These are phyloP conservation scores for Urocyon cinereoargenteus DNA, from an alignment of 2,797 vertebrate species.

Conservation along the genomic window DNA sequence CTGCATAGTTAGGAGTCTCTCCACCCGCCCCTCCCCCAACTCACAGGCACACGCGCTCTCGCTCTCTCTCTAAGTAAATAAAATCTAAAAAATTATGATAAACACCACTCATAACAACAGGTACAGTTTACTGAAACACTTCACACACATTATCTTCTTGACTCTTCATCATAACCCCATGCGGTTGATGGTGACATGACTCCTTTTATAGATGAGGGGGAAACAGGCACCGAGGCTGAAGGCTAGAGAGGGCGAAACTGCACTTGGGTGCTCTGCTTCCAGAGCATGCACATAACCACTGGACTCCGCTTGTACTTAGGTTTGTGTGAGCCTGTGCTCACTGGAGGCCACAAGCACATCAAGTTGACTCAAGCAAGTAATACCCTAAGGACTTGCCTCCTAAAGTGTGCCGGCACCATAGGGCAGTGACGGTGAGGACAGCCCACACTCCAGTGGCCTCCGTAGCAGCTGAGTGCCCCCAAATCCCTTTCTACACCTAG, in stretches of 20 bases:
- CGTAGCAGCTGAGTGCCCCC: background rate
- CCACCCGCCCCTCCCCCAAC: too few relatives aligned
- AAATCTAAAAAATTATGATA: background rate
- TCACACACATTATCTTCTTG: background rate
- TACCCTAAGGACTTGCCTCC: background rate
- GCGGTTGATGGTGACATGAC: background rate
- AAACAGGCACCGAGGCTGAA: background rate
- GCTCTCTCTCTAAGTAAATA: too few relatives aligned
- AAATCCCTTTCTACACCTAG: background rate
- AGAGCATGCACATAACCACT: accelerated
- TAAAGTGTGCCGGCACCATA: accelerated
- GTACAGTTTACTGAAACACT: background rate
- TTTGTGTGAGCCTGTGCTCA: background rate
- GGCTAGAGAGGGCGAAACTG: background rate
- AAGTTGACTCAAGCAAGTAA: background rate
- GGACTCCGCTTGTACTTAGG: too few relatives aligned
- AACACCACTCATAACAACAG: background rate
- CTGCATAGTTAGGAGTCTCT: too few relatives aligned
- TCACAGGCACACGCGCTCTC: too few relatives aligned
- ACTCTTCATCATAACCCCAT: background rate
- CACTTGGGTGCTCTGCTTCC: background rate
- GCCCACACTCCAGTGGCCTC: background rate
- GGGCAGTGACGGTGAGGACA: background rate
- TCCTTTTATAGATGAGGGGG: background rate
- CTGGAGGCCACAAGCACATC: background rate